Evolutionary conservation across 2,797 vertebrate genomes (phyloP), one percentile per base, ranked within the genome.

Genomic region (Heteromormyrus szaboi): DNA sequence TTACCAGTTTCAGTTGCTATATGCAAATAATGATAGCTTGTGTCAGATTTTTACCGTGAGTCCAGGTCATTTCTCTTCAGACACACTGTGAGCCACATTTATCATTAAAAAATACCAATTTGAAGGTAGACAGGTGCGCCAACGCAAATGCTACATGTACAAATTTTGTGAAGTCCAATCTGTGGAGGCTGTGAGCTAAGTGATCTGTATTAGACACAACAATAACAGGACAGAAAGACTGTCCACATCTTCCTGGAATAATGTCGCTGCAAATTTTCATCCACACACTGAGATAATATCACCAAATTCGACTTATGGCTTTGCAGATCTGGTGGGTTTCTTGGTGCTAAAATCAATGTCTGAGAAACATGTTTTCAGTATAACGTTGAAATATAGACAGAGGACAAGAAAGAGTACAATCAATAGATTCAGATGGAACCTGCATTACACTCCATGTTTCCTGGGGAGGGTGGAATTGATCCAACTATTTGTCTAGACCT

Each of bases 381-480:
- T 59, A 62, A 37, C 11, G 46, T 53, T 25, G 37, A 56, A 85
- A 68, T 25, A 85, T 44, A 86, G 62, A 76, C 19, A 9, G 84
- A 53, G 29, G 79, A 72, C 50, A 48, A 37, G 50, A 76, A 53
- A 62, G 54, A 56, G 87, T 65, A 88, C 54, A 48, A 79, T 91
- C 53, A 87, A 89, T 88, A 48, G 9, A 41, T 50, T 68, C 25
- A 48, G 86, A 84, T n/a, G 37, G 84, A 88, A 53, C n/a, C 29
- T 19, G 65, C 46, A 25, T 84, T 88, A 68, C 33, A 53, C 53
- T 79, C 54, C 51, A 51, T 44, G 84, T 56, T 88, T 81, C 84
- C 48, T 53, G 33, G 25, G 87, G 50, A 83, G 19, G 37, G 89
- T 91, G 92, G 33, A 92, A 94, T 94, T 89, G 93, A 95, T 95